Evolutionary conservation across 2,888 invertebrate species (phyloP).

Genomic region (Aleiodes testaceus): DNA sequence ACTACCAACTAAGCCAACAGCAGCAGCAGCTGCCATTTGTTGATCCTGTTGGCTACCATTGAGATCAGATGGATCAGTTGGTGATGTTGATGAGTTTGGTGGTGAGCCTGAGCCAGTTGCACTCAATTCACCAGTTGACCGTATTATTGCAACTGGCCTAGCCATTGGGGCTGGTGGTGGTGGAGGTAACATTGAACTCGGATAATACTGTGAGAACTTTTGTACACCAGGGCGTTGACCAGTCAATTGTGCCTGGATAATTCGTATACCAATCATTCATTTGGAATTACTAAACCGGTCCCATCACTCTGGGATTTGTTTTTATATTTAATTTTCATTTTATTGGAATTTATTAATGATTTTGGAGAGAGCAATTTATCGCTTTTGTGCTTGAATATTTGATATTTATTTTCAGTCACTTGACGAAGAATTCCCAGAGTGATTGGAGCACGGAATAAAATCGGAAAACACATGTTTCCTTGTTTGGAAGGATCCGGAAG

Average conservation of each 20-base stretch:
- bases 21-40: constrained; percentile 70
- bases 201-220: constrained; percentile 87
- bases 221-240: constrained; percentile 73
- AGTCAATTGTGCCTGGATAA: constrained; percentile 74
- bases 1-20: constrained; percentile 69
- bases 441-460: constrained; percentile 63
- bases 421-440: constrained; percentile 54
- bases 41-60: constrained; percentile 59
- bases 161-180: constrained; percentile 97
- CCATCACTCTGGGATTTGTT: constrained; percentile 60
- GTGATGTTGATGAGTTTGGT: constrained; percentile 76
- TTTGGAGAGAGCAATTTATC: no score
- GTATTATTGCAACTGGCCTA: constrained; percentile 94
- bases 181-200: constrained; percentile 94
- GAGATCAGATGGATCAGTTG: constrained; percentile 70
- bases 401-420: no score
- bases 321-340: constrained; percentile 1
- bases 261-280: constrained; percentile 70
- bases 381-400: neutral
- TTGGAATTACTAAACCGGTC: constrained; percentile 62
- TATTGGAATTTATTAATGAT: neutral
- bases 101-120: constrained; percentile 79
- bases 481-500: constrained; percentile 57
- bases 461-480: neutral
- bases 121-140: constrained; percentile 84